A percentile compares a stretch with the other conserved stretches of the same genome.
Evolutionary conservation across 2,888 invertebrate species (phyloP).

Genomic region (Synanthedon myopaeformis): DNA sequence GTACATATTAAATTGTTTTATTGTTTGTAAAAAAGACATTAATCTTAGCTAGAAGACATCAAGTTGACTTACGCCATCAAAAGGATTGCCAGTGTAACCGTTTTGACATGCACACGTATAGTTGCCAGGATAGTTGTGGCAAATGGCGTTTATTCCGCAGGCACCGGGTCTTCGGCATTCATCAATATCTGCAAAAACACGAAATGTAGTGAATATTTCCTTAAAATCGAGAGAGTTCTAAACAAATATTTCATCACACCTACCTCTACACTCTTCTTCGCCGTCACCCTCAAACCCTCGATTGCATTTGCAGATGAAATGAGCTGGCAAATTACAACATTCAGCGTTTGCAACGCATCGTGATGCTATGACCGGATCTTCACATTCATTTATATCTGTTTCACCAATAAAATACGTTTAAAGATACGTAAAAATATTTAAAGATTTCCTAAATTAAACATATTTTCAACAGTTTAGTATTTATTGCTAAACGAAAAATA

Average conservation of each 20-base stretch:
- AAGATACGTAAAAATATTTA: neutral
- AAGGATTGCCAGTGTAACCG: slow-evolving; percentile 87
- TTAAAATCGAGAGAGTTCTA: neutral
- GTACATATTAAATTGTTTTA: neutral
- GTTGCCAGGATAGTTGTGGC: slow-evolving; percentile 87
- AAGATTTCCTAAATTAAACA: no score
- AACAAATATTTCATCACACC: neutral
- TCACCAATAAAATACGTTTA: neutral
- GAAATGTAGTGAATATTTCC: neutral
- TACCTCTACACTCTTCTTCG: slow-evolving; percentile 86
- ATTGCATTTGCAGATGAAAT: slow-evolving; percentile 94
- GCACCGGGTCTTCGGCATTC: slow-evolving; percentile 86
- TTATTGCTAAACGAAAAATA: no score
- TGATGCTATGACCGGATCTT: slow-evolving; percentile 84
- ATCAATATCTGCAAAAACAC: slow-evolving; percentile 77
- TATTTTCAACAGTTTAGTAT: no score
- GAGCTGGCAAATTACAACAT: slow-evolving; percentile 94
- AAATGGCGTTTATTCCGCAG: slow-evolving; percentile 85
- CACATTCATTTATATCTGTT: slow-evolving; percentile 88
- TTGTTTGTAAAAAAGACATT: neutral
- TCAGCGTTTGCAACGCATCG: slow-evolving; percentile 92
- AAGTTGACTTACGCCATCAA: slow-evolving; percentile 50
- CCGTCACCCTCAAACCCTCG: slow-evolving; percentile 93
- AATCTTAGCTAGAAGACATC: neutral
- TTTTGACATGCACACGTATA: slow-evolving; percentile 87